Base-by-base conservation (phyloP, 2,113 vertebrate species). In the Jaculus jaculus region DNA sequence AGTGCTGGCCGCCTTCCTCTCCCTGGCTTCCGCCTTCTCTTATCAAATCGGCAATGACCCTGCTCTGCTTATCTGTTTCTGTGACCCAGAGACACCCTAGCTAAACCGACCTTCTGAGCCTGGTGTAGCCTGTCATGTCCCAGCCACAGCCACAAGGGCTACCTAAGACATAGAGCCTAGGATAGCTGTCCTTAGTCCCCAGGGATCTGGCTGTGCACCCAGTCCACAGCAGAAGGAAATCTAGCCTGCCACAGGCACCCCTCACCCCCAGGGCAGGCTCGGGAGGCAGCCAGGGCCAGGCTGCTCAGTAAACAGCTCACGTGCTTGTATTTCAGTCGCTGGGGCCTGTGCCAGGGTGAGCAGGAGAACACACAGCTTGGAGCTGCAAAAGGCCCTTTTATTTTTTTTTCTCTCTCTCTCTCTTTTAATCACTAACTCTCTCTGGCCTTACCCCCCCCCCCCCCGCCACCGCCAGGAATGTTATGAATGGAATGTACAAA, bases 401-500 rank as follows among this genome's bases (percentile, higher is more conserved):
- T 91, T 77, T 87, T 58, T 93, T 88, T 80, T 86, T 86, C 47
- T 37, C 2, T 87, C 58, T 93, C 86, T 80, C 85, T 86, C 47
- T 37, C 2, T 80, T 83, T 81, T 34, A 58, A 68, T 93, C 86
- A 69, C 83, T 72, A n/a, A 90, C 85, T 65, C 3, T 47, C 51
- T 34, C 0, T 3, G 30, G 84, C 75, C 20, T 54, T 61, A 13
- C n/a, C 65, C 73, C 73, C 39, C 58, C 60, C 13, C 51, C 58
- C 37, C 51, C 69, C 42, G 7, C 54, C 54, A 7, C 32, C 8
- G 9, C 82, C 4, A 54, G 7, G 94, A 89, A 79, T 94, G 96
- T 87, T 94, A 96, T 95, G 97, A 95, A 96, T 94, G 97, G 96
- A 97, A 97, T 97, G 96, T 91, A 79, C 34, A 39, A 37, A 94